Evolutionary conservation across 2,113 vertebrate species (phyloP), one percentile per base, ranked within the genome.

Genomic region (Carlito syrichta): DNA sequence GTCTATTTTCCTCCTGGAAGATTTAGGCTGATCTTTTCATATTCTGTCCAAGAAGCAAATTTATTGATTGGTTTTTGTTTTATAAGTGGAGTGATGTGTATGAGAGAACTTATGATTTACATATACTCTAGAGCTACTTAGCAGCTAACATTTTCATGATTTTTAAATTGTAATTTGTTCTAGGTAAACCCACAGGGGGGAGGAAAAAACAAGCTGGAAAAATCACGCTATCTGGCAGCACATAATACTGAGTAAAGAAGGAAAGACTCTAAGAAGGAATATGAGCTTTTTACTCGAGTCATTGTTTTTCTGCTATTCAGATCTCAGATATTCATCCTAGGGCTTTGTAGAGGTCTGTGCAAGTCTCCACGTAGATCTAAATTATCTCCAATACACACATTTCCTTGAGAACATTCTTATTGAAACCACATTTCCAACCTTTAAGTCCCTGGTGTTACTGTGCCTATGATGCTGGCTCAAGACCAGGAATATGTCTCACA

Each of bases 381-480:
- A 95, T 95, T 91, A 96, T 95, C 95, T 97, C 48, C 81, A 96
- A 85, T 77, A 58, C 68, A 94, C 96, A 96, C 81, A 94, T 91
- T 97, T 97, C 93, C 96, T 97, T 97, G 92, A 97, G 95, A 96
- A 95, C 45, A 38, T 79, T 97, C 92, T 98, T 97, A 98, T 97
- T 97, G 77, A 97, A 98, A 96, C 87, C 97, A 98, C 84, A 98
- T 98, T 98, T 97, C 82, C 94, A 97, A 94, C 81, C 93, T 95
- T 89, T 69, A 96, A 82, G 60, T 96, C 68, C 30, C 83, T 97
- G 74, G 50, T 85, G 77, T 96, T 96, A 58, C 92, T 92, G 81
- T 97, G 95, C 95, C 97, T 97, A 76, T 0, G 38, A 77, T 45
- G 83, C 66, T 98, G 98, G 97, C 98, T 96, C 66, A 4, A 56